Conservation (phyloP, 92 coral and sea anemone species). For the Epizoanthus scotinus region DNA sequence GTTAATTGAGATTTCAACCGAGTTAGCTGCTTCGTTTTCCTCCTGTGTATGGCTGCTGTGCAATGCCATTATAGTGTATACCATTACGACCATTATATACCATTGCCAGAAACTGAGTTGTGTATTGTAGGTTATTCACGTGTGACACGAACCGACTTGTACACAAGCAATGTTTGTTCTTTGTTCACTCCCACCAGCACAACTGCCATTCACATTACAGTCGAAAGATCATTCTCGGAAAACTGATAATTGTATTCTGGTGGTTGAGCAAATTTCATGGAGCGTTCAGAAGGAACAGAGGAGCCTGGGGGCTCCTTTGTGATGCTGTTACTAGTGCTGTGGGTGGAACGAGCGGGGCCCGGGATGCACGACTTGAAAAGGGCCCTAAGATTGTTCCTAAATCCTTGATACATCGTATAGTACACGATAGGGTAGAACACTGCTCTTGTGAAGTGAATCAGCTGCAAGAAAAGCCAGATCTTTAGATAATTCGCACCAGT, state of each 20-base stretch:
- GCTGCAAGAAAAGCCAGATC: constrained; percentile 69
- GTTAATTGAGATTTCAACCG: no score
- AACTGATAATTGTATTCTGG: constrained; percentile 19
- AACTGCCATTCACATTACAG: constrained; percentile 4
- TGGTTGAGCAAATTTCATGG: constrained; percentile 20
- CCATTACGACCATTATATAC: no score
- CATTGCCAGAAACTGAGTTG: no score
- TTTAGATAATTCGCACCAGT: constrained; percentile 46
- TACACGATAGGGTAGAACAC: constrained; percentile 67
- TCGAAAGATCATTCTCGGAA: constrained; percentile 14
- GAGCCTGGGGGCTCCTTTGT: constrained; percentile 15
- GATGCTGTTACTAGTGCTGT: constrained; percentile 1
- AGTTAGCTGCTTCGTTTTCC: no score
- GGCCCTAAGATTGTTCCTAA: constrained; percentile 52
- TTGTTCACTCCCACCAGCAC: background rate
- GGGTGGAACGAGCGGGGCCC: constrained; percentile 8
- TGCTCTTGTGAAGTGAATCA: constrained; percentile 69
- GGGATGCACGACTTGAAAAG: constrained; percentile 48
- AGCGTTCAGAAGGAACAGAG: constrained; percentile 10
- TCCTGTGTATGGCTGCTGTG: no score
- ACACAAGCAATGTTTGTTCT: background rate
- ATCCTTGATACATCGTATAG: constrained; percentile 60
- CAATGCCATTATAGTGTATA: no score
- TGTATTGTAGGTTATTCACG: no score
- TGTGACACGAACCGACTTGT: no score